Evolutionary conservation across 2,888 invertebrate genomes (phyloP).

Genomic region (Hedychridium roseum): DNA sequence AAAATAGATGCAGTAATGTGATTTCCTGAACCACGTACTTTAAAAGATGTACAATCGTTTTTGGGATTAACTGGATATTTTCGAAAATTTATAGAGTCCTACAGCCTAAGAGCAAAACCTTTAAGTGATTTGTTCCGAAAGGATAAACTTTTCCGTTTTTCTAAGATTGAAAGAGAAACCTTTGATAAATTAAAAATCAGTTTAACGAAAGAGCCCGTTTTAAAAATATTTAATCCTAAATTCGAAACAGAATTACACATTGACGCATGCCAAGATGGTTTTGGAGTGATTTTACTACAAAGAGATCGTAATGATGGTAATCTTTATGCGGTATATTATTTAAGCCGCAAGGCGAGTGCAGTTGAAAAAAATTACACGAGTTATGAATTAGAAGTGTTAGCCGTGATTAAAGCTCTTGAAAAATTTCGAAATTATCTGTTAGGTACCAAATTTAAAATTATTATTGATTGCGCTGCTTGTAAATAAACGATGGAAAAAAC

Average conservation of each 20-base stretch:
- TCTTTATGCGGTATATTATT: neutral
- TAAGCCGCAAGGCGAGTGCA: neutral
- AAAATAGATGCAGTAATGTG: no score
- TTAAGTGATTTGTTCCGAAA: no score
- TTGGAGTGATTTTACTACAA: constrained; percentile 8
- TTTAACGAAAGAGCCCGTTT: no score
- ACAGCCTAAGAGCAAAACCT: constrained; percentile 17
- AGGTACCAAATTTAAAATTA: constrained; percentile 5
- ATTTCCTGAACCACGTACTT: constrained; percentile 11
- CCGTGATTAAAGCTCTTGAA: no score
- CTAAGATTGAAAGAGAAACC: no score
- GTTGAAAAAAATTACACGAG: no score
- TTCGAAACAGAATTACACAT: no score
- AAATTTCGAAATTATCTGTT: no score
- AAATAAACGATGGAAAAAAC: neutral
- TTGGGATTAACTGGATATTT: constrained; percentile 25
- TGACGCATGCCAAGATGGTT: constrained; percentile 13
- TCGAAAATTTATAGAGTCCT: constrained; percentile 21
- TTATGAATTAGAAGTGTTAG: no score
- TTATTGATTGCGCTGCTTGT: constrained; percentile 23
- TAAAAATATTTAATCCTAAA: no score
- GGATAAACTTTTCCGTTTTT: no score
- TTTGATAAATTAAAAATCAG: constrained; percentile 14
- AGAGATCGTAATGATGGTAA: neutral
- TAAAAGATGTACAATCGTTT: constrained; percentile 7